Conservation (phyloP, 2,888 invertebrate genomes). For the Biston betularia region DNA sequence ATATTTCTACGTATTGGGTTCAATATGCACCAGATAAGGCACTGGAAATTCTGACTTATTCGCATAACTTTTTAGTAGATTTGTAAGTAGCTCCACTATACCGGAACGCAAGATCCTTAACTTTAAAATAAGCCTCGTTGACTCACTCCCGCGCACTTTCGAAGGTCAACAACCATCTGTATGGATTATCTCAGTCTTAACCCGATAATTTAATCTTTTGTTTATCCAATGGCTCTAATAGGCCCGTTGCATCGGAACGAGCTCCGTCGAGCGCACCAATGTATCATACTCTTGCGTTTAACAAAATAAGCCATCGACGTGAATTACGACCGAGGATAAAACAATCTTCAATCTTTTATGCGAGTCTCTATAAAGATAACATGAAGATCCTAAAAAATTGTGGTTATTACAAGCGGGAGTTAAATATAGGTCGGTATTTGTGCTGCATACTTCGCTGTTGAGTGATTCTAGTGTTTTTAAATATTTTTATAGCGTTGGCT, state of each 20-base stretch:
- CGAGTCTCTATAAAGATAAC: constrained; percentile 48
- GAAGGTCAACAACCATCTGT: constrained; percentile 83
- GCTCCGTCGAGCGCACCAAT: constrained; percentile 70
- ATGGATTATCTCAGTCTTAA: constrained; percentile 82
- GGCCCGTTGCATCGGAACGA: constrained; percentile 73
- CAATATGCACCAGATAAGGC: no score
- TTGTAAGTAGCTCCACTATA: not conserved
- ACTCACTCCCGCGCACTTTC: constrained; percentile 57
- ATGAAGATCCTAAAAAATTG: constrained; percentile 42
- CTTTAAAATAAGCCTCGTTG: constrained; percentile 54
- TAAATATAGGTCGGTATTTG: constrained; percentile 37
- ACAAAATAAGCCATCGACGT: constrained; percentile 78
- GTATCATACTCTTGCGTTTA: constrained; percentile 77
- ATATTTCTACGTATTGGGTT: no score
- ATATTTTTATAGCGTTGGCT: not conserved
- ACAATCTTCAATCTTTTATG: constrained; percentile 64
- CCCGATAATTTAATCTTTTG: constrained; percentile 84
- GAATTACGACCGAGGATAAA: constrained; percentile 71
- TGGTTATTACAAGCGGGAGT: constrained; percentile 37
- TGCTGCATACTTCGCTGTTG: constrained; percentile 19
- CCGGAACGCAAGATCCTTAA: constrained; percentile 8
- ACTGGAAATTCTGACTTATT: no score
- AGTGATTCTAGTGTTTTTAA: constrained; percentile 3
- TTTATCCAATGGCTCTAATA: constrained; percentile 83
- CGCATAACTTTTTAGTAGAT: no score